phyloP scores from a whole-genome alignment of 2,113 vertebrate species.

The Arothron firmamentum region DNA sequence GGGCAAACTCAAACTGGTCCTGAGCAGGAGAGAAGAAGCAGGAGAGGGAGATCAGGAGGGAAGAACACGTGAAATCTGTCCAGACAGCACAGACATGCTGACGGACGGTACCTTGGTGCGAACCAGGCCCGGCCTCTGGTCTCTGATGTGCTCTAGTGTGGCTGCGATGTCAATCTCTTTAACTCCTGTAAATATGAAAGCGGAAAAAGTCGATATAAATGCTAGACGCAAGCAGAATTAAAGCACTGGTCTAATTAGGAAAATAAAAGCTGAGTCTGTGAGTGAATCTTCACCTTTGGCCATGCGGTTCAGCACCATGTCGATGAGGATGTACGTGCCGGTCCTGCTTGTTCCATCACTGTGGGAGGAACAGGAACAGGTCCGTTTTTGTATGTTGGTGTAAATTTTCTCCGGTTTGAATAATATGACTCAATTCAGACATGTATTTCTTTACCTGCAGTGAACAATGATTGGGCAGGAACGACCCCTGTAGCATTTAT shows the following conservation, averaged over 20 bases:
- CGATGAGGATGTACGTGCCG: slow-evolving; percentile 92
- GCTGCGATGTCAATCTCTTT: slow-evolving; percentile 99
- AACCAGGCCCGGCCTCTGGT: slow-evolving; percentile 91
- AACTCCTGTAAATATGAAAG: slow-evolving; percentile 75
- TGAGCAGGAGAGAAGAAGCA: slow-evolving; percentile 47
- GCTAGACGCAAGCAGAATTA: background rate
- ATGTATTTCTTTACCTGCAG: slow-evolving; percentile 83
- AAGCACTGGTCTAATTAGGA: too few species aligned
- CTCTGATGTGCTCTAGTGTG: slow-evolving; percentile 91
- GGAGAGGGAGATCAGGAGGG: background rate
- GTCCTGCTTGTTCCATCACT: slow-evolving; percentile 90
- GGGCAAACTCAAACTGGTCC: slow-evolving; percentile 98
- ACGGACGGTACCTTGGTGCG: slow-evolving; percentile 84
- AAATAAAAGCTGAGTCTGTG: background rate
- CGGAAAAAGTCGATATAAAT: background rate
- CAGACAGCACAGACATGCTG: background rate
- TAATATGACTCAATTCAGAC: too few species aligned
- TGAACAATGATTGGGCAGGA: slow-evolving; percentile 98
- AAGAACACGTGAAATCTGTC: slow-evolving; percentile 3
- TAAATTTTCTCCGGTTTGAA: background rate
- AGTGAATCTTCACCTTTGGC: slow-evolving; percentile 83
- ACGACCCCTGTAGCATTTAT: slow-evolving; percentile 96
- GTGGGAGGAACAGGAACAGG: slow-evolving; percentile 46
- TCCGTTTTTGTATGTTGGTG: background rate
- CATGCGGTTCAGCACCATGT: slow-evolving; percentile 99